These are phyloP conservation scores for Gila orcuttii DNA, from an alignment of 2,113 vertebrate species.

Conservation along the genomic window DNA sequence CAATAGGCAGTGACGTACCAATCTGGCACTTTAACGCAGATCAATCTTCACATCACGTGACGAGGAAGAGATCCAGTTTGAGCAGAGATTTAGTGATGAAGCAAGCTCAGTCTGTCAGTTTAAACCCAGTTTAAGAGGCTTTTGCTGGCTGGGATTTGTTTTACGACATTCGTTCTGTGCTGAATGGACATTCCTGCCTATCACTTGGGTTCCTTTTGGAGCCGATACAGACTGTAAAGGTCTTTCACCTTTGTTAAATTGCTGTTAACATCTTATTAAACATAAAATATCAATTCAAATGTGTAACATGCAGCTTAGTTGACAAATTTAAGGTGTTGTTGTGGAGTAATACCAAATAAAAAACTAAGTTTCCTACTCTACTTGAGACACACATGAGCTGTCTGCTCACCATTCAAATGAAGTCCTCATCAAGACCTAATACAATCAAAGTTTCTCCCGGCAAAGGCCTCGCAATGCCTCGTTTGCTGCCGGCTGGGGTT, in stretches of 20 bases:
- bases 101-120: neutral
- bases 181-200: conserved; percentile 19
- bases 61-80: conserved; percentile 20
- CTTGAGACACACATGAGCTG: conserved; percentile 60
- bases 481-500: conserved; percentile 68
- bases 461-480: conserved; percentile 71
- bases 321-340: conserved; percentile 5
- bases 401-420: conserved; percentile 70
- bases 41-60: conserved; percentile 47
- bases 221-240: neutral
- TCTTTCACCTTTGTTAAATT: neutral
- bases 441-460: conserved; percentile 74
- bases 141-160: conserved; percentile 22
- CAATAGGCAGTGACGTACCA: conserved; percentile 4
- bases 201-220: neutral
- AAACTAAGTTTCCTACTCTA: conserved; percentile 28
- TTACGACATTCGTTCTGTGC: neutral
- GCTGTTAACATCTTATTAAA: conserved; percentile 9
- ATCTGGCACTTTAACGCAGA: conserved; percentile 32
- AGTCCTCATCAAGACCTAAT: conserved; percentile 69
- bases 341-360: neutral
- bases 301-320: neutral
- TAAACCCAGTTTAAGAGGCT: conserved; percentile 18
- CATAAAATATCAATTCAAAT: conserved; percentile 2
- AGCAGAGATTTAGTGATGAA: conserved; percentile 16